These are phyloP conservation scores for Erethizon dorsatum DNA, from an alignment of 2,797 vertebrate genomes.

Conservation along the genomic window DNA sequence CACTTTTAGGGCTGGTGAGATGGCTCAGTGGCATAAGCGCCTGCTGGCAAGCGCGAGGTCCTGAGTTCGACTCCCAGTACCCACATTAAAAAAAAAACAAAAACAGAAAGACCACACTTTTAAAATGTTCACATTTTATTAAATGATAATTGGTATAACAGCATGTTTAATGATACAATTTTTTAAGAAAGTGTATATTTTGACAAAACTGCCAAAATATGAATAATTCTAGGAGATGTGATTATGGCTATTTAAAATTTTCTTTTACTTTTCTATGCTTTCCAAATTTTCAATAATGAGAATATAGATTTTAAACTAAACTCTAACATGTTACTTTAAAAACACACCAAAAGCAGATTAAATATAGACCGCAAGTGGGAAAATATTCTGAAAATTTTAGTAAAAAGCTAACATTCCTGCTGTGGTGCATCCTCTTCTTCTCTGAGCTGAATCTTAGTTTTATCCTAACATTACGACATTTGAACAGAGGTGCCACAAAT, in stretches of 20 bases:
- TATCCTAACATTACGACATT: not conserved
- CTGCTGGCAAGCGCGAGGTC: no score
- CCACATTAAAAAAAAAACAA: no score
- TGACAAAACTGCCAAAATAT: slow-evolving; percentile 47
- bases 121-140: slow-evolving; percentile 46
- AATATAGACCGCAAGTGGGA: not conserved
- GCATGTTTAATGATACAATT: slow-evolving; percentile 5
- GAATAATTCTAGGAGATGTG: not conserved
- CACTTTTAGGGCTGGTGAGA: not conserved
- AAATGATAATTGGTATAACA: not conserved
- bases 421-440: not conserved
- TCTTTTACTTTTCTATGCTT: slow-evolving; percentile 32
- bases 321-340: slow-evolving; percentile 6
- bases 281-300: slow-evolving; percentile 2
- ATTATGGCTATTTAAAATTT: slow-evolving; percentile 28
- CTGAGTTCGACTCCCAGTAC: no score
- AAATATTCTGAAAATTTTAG: not conserved
- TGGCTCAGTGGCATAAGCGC: no score
- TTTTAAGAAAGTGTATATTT: slow-evolving; percentile 28
- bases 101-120: not conserved
- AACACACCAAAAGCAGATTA: not conserved
- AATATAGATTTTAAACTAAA: slow-evolving; percentile 39
- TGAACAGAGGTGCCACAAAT: not conserved
- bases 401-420: not conserved
- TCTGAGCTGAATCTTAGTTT: slow-evolving; percentile 39